phyloP scores from a whole-genome alignment of 1,140 invertebrate genomes.

The roundworm (Caenorhabditis elegans) region DNA sequence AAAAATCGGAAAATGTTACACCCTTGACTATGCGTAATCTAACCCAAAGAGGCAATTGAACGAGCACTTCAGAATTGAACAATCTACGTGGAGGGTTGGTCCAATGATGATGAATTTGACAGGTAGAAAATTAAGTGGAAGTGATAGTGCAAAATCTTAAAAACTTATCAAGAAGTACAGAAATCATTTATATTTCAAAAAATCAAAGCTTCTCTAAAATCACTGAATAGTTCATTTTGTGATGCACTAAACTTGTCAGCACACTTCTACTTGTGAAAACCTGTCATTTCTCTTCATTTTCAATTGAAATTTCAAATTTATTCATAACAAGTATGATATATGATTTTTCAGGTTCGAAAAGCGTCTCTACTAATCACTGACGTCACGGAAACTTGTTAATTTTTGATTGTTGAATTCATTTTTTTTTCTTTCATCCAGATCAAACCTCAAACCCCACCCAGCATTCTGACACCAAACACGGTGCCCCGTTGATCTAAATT shows the following conservation, averaged over 20 bases:
- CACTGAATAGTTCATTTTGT: not conserved
- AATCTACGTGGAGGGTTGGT: not conserved
- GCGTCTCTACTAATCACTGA: slow-evolving; percentile 3
- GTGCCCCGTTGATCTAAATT: no score
- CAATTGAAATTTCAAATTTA: no score
- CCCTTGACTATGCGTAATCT: no score
- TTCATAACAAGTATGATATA: no score
- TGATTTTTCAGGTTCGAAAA: slow-evolving; percentile 1
- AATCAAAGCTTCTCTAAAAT: no score
- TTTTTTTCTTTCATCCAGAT: not conserved
- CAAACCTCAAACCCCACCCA: not conserved
- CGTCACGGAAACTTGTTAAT: not conserved
- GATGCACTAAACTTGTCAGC: not conserved
- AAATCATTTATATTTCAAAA: no score
- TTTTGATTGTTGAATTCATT: not conserved
- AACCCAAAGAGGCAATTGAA: no score
- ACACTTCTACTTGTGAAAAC: slow-evolving; percentile 25
- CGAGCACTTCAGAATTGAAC: slow-evolving; percentile 14
- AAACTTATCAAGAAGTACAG: no score
- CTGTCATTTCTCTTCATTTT: not conserved
- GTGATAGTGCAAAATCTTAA: not conserved
- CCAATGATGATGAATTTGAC: not conserved
- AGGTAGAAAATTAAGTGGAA: slow-evolving; percentile 3
- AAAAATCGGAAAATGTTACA: no score
- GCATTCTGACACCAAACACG: not conserved